phyloP scores from a whole-genome alignment of 2,113 vertebrate genomes.

The Poecile atricapillus region DNA sequence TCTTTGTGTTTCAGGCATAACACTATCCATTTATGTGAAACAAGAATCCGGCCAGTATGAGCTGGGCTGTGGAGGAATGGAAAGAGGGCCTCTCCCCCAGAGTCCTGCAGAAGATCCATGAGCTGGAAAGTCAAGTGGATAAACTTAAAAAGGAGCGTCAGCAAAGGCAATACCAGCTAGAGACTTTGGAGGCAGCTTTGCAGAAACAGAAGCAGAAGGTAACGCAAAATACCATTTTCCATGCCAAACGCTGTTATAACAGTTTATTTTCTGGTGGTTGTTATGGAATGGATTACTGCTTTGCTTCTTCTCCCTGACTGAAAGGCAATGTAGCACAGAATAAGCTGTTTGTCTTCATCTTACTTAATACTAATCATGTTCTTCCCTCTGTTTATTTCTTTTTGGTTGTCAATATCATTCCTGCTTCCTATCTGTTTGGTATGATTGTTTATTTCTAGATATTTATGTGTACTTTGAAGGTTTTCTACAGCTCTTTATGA shows the following conservation, averaged over 20 bases:
- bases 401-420: not conserved
- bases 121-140: slow-evolving; percentile 87
- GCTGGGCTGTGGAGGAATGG: slow-evolving; percentile 92
- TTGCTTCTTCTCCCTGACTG: not conserved
- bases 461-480: not conserved
- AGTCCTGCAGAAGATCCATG: slow-evolving; percentile 89
- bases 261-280: not conserved
- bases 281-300: not conserved
- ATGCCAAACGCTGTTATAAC: not conserved
- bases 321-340: not conserved
- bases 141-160: slow-evolving; percentile 89
- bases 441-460: not conserved
- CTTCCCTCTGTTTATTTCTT: not conserved
- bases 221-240: not conserved
- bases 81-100: slow-evolving; percentile 88
- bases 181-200: slow-evolving; percentile 84
- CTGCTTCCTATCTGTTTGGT: not conserved
- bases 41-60: slow-evolving; percentile 71
- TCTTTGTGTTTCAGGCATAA: not conserved
- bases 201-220: slow-evolving; percentile 95
- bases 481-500: not conserved
- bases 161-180: slow-evolving; percentile 89
- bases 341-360: not conserved
- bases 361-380: not conserved
- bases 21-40: not conserved